These are phyloP conservation scores for Poecilia picta DNA, from an alignment of 2,797 vertebrate species.

Conservation along the genomic window DNA sequence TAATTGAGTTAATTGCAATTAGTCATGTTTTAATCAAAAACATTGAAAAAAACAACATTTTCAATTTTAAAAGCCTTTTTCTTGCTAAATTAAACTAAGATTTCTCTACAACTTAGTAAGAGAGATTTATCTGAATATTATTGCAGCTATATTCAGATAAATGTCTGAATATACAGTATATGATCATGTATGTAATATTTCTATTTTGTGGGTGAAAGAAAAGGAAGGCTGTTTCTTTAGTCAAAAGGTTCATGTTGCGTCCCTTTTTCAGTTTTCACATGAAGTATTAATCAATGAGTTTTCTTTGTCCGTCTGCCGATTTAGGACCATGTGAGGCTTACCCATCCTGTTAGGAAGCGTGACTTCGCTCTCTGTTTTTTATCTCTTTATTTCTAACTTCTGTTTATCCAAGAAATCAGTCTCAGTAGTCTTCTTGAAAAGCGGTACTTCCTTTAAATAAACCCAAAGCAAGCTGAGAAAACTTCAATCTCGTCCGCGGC, in stretches of 20 bases:
- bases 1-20: too few relatives aligned
- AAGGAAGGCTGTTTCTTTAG: not conserved
- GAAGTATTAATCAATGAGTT: not conserved
- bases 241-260: not conserved
- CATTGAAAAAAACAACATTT: too few relatives aligned
- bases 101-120: not conserved
- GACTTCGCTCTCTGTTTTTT: not conserved
- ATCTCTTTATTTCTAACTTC: constrained; percentile 31
- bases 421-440: constrained; percentile 46
- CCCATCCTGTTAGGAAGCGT: not conserved
- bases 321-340: not conserved
- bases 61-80: too few relatives aligned
- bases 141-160: too few relatives aligned
- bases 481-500: constrained; percentile 57
- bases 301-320: not conserved
- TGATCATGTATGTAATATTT: not conserved
- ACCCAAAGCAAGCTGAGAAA: constrained; percentile 63
- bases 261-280: not conserved
- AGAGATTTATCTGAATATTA: not conserved
- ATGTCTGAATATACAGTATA: too few relatives aligned
- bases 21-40: too few relatives aligned
- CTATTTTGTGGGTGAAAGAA: not conserved
- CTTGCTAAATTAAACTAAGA: too few relatives aligned
- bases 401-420: constrained; percentile 26
- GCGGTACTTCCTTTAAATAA: constrained; percentile 64